Base-by-base conservation (phyloP, 2,888 invertebrate genomes). In the Chironomus tentans region DNA sequence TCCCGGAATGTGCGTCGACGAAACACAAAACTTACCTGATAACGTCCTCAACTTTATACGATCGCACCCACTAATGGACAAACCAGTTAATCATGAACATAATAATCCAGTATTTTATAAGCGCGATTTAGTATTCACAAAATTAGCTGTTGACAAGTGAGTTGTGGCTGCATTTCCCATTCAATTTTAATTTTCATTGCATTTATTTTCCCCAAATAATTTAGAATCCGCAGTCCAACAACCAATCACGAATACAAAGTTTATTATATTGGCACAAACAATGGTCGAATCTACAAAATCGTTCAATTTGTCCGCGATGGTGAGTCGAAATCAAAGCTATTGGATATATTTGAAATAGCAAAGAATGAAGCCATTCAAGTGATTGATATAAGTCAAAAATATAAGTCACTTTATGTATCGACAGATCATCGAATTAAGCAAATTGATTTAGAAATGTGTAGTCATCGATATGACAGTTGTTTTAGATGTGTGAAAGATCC, bases 41-140 rank as follows among this genome's bases (percentile, higher is more conserved):
- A 92, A 92, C 18, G 97, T 97, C 69, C 88, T 97, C 78, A 97
- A 97, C 85, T 99, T 98, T 85, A 97, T 98, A 80, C 91, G 95
- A 80, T 94, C 95, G 48, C 98, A 98, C 85, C 97, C 98, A 1
- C 87, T 99, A 78, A 97, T 99, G 97, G 97, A 98, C 85, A 93
- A 93, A 68, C 95, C 97, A 4, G 95, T 98, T 71, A 92, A 93
- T 79, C 96, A 96, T 84, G 94, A 95, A 83, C 91, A 93, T 82
- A 94, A 94, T 81, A 93, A 93, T 82, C 97, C 97, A 0, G 94
- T 96, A 72, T 96, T 94, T 85, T 95, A 92, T 87, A 95, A 95
- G 83, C 87, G 96, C 75, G 96, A 97, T 84, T 86, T 95, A 78
- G 91, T 95, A 85, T 93, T 97, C 85, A 95, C 95, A 77, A 89